phyloP scores from a whole-genome alignment of 1,140 invertebrate species.

The Bombus turneri region DNA sequence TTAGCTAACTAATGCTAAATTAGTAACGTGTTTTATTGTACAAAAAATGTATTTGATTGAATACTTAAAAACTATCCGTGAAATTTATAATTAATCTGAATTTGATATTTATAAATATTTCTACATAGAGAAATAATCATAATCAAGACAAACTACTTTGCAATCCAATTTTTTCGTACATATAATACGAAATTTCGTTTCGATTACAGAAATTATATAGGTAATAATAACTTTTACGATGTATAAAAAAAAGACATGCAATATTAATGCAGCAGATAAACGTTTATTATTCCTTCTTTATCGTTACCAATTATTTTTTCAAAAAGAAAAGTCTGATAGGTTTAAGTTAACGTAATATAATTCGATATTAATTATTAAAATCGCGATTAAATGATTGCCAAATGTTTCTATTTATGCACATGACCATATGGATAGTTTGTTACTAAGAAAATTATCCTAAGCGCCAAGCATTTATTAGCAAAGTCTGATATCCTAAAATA shows the following conservation, averaged over 20 bases:
- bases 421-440: conserved; percentile 43
- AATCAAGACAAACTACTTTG: conserved; percentile 39
- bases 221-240: conserved; percentile 9
- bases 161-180: conserved; percentile 40
- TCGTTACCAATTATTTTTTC: conserved; percentile 61
- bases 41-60: conserved; percentile 68
- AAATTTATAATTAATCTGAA: conserved; percentile 10
- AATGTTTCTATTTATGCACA: conserved; percentile 44
- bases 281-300: conserved; percentile 24
- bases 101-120: conserved; percentile 35
- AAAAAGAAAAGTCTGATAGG: conserved; percentile 65
- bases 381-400: conserved; percentile 52
- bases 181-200: neutral
- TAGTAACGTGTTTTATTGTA: conserved; percentile 60
- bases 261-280: neutral
- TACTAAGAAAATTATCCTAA: conserved; percentile 53
- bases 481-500: conserved; percentile 59
- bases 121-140: conserved; percentile 25
- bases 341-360: conserved; percentile 62
- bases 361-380: conserved; percentile 39
- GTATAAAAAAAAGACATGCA: conserved; percentile 3
- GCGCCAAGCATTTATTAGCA: conserved; percentile 54
- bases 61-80: conserved; percentile 27
- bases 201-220: conserved; percentile 21
- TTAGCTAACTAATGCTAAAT: conserved; percentile 67